Conservation (phyloP, 2,888 invertebrate genomes). For the Pollenia labialis region DNA sequence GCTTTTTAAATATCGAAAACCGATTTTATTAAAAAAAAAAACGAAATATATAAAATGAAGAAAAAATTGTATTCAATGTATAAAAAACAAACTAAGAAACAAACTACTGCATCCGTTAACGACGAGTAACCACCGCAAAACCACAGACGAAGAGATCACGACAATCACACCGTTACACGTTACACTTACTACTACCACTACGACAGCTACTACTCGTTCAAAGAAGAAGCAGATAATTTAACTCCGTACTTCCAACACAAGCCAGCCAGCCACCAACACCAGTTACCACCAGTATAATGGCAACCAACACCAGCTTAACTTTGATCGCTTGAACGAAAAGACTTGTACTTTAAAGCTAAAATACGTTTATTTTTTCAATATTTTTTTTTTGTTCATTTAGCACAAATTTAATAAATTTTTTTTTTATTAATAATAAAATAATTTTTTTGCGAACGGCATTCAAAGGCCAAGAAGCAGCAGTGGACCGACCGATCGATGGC, state of each 20-base stretch:
- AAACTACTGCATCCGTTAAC: constrained; percentile 70
- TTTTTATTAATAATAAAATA: neutral
- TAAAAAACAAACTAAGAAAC: constrained; percentile 54
- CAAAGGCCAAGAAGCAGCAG: constrained; percentile 60
- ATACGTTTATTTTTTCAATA: constrained; percentile 25
- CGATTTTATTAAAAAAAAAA: constrained; percentile 73
- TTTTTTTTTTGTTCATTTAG: constrained; percentile 15
- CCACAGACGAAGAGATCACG: constrained; percentile 69
- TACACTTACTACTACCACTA: constrained; percentile 35
- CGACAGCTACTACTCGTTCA: neutral
- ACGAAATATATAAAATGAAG: constrained; percentile 35
- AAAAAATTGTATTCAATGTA: constrained; percentile 40
- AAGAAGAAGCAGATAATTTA: neutral
- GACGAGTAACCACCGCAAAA: constrained; percentile 64
- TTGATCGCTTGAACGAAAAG: constrained; percentile 28
- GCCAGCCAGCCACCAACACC: constrained; percentile 25
- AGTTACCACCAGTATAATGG: neutral
- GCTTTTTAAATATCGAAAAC: constrained; percentile 81
- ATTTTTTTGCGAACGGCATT: constrained; percentile 55
- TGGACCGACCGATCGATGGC: neutral
- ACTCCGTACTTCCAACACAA: neutral
- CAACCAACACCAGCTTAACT: constrained; percentile 30
- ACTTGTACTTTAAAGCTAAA: constrained; percentile 29
- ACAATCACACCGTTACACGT: constrained; percentile 67
- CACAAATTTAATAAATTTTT: constrained; percentile 9